Percentiles rank a stretch among this genome's conserved stretches.
Conservation (phyloP, 2,888 invertebrate species). For the Chrysotoxum bicinctum region DNA sequence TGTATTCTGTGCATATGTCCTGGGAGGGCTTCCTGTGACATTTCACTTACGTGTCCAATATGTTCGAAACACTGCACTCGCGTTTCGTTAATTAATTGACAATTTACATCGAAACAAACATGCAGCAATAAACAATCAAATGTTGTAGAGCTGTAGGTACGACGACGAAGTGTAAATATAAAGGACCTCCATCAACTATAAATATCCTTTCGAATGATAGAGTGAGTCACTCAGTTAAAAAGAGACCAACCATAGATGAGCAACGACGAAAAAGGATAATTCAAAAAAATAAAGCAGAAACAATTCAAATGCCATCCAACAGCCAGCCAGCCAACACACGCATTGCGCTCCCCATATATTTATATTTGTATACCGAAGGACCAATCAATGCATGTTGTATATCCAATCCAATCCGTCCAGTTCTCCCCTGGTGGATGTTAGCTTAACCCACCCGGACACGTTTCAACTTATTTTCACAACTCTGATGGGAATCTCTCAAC, state of each 20-base stretch:
- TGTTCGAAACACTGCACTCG: conserved; percentile 63
- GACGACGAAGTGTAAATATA: conserved; percentile 36
- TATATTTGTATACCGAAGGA: conserved; percentile 9
- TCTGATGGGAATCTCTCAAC: conserved; percentile 1
- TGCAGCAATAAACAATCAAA: conserved; percentile 64
- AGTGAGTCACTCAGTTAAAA: neutral
- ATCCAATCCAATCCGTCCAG: conserved; percentile 1
- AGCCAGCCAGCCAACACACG: conserved; percentile 49
- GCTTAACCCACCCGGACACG: conserved; percentile 37
- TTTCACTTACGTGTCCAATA: conserved; percentile 69
- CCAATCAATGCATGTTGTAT: conserved; percentile 61
- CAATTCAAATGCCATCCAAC: conserved; percentile 53
- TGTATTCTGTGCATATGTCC: neutral
- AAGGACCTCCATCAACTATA: conserved; percentile 12
- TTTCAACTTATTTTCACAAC: conserved; percentile 31
- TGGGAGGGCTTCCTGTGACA: conserved; percentile 38
- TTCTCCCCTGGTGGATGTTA: conserved; percentile 30
- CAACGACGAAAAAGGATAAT: neutral
- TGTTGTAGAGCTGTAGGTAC: conserved; percentile 3
- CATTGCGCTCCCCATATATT: conserved; percentile 36
- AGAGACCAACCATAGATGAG: conserved; percentile 12
- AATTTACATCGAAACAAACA: conserved; percentile 69
- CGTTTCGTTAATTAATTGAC: conserved; percentile 71
- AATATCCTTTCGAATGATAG: conserved; percentile 10
- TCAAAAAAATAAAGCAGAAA: conserved; percentile 18